Percentiles rank a stretch among this genome's conserved stretches.
Conservation (phyloP, 2,797 vertebrate species). For the Ceyx erithaca region DNA sequence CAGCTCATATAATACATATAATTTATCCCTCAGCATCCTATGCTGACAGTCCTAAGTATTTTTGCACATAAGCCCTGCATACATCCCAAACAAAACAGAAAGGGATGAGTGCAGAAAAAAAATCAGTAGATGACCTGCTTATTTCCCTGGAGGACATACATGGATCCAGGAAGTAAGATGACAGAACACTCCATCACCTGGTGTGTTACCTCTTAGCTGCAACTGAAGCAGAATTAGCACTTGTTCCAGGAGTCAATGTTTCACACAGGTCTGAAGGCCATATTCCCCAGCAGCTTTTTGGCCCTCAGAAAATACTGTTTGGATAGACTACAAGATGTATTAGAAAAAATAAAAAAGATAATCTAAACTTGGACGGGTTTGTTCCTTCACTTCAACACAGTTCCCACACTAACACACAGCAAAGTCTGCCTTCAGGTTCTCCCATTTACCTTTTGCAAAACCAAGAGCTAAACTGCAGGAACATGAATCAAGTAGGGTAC, state of each 20-base stretch:
- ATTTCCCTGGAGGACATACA: background rate
- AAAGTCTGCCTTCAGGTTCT: background rate
- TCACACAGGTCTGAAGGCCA: background rate
- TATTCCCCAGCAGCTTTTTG: background rate
- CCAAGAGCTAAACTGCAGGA: background rate
- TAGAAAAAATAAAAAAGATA: background rate
- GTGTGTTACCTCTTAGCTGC: fast-evolving
- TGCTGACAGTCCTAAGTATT: background rate
- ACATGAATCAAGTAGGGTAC: background rate
- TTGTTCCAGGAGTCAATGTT: background rate
- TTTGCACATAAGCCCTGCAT: background rate
- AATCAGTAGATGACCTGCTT: background rate
- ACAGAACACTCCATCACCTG: background rate
- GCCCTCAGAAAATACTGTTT: background rate
- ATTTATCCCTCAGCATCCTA: background rate
- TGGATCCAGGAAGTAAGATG: background rate
- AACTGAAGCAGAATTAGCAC: background rate
- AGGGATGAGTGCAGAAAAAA: background rate
- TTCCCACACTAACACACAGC: background rate
- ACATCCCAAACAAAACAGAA: background rate
- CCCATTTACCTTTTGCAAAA: background rate
- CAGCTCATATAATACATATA: background rate
- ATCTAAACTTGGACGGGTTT: background rate
- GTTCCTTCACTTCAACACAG: background rate
- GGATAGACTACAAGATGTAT: background rate